phyloP scores from a whole-genome alignment of 2,113 vertebrate species.

The Elephantulus edwardii region DNA sequence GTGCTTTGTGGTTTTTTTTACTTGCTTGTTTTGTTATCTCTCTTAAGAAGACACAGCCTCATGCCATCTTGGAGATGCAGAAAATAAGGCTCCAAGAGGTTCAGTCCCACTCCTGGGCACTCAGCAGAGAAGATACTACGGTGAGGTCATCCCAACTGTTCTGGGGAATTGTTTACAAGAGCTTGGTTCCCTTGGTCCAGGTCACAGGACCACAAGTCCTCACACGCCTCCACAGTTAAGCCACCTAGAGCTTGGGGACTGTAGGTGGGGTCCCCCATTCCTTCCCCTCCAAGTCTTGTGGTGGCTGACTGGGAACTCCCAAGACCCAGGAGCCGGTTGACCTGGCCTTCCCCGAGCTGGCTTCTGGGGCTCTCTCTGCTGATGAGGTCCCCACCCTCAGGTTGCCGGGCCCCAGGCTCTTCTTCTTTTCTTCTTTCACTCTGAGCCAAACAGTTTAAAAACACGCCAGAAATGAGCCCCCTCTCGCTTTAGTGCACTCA shows the following conservation, averaged over 20 bases:
- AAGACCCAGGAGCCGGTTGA: background rate
- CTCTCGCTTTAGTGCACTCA: slow-evolving; percentile 68
- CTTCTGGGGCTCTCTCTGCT: slow-evolving; percentile 14
- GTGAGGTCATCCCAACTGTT: background rate
- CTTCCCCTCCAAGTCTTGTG: background rate
- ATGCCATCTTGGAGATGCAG: background rate
- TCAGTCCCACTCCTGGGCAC: background rate
- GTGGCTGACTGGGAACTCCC: background rate
- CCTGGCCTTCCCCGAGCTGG: background rate
- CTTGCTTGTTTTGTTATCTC: too few species aligned
- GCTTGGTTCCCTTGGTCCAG: fast-evolving
- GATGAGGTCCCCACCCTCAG: background rate
- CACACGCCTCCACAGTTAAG: background rate
- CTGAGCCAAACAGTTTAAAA: slow-evolving; percentile 70
- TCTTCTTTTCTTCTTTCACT: slow-evolving; percentile 65
- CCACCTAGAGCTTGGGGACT: background rate
- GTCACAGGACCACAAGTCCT: background rate
- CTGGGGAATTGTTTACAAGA: background rate
- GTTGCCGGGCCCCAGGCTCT: slow-evolving; percentile 32
- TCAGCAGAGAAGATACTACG: fast-evolving
- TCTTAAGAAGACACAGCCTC: background rate
- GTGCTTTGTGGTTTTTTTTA: too few species aligned
- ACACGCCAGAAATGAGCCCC: slow-evolving; percentile 68
- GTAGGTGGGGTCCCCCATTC: fast-evolving
- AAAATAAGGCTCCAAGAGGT: background rate